Evolutionary conservation across 1,140 invertebrate species (phyloP).

Genomic region (Patella vulgata): DNA sequence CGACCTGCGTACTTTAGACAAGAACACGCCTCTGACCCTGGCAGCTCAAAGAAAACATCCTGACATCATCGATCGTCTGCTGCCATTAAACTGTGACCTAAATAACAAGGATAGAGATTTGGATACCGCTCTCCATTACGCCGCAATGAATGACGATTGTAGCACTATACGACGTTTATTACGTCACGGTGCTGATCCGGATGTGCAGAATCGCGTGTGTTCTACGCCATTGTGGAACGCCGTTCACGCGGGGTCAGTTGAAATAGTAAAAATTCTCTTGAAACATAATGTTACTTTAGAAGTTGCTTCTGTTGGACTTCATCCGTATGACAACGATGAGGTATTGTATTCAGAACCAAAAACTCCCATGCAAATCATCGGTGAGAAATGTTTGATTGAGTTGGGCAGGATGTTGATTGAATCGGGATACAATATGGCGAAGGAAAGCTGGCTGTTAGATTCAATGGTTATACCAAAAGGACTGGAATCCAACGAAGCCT

Average conservation of each 20-base stretch:
- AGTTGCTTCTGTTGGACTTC: conserved; percentile 39
- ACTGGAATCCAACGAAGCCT: conserved; percentile 9
- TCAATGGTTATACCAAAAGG: conserved; percentile 21
- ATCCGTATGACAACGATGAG: conserved; percentile 35
- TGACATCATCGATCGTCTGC: conserved; percentile 38
- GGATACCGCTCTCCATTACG: conserved; percentile 55
- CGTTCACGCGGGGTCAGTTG: conserved; percentile 37
- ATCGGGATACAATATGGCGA: conserved; percentile 46
- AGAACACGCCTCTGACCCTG: conserved; percentile 51
- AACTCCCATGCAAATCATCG: conserved; percentile 49
- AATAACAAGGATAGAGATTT: conserved; percentile 55
- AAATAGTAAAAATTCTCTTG: conserved; percentile 45
- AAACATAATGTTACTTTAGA: conserved; percentile 50
- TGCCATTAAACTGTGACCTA: conserved; percentile 49
- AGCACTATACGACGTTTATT: conserved; percentile 39
- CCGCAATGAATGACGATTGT: conserved; percentile 50
- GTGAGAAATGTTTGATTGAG: conserved; percentile 23
- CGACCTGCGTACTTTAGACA: conserved; percentile 43
- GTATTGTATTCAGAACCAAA: conserved; percentile 34
- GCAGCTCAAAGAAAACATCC: conserved; percentile 48
- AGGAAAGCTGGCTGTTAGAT: conserved; percentile 44
- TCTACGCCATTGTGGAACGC: conserved; percentile 59
- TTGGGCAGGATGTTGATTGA: conserved; percentile 37
- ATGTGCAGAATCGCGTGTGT: conserved; percentile 37
- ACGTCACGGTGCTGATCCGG: conserved; percentile 49